Evolutionary conservation across 2,888 invertebrate species (phyloP), one percentile per base, ranked within the genome.

Genomic region (Cetonia aurata): DNA sequence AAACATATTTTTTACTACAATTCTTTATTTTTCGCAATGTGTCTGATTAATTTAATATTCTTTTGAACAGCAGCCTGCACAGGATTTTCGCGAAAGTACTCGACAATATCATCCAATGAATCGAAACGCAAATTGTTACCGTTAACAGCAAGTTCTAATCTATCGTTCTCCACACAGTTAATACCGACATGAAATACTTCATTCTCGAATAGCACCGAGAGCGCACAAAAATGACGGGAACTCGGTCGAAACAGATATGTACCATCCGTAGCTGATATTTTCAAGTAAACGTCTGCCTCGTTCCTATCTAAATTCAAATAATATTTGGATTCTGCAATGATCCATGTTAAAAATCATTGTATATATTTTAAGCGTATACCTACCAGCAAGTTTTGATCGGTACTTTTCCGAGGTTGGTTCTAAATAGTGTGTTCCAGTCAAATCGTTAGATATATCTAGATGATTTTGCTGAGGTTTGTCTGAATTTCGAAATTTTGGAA

Each of bases 201-300:
- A 15, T 50, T 65, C 50, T 19, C 62, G 17, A 50, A 50, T 3
- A 65, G 37, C 12, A 65, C 37, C 12, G 62, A 65, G 1, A 65
- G 17, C 17, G 62, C 62, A n/a, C 62, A 65, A 15, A 37, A 50
- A 17, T 65, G 9, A 10, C 50, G 62, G 0, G 62, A 37, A n/a
- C 62, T 65, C 10, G 62, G 62, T 15, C 62, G 31, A 25, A 65
- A 65, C 15, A 65, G 17, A 12, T 65, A 65, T 3, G 50, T n/a
- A 6, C 62, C 62, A 50, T 65, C 52, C 6, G 15, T 65, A 9
- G 17, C 62, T 6, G 6, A 19, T 42, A 50, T 65, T 33, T 41
- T 65, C 33, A 65, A 17, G 17, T 37, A 65, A 15, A 50, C 37
- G 19, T 65, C 62, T 12, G 62, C 62, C 37, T 65, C 48, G 12